phyloP scores from a whole-genome alignment of 2,797 vertebrate genomes.

The Leuciscus waleckii region DNA sequence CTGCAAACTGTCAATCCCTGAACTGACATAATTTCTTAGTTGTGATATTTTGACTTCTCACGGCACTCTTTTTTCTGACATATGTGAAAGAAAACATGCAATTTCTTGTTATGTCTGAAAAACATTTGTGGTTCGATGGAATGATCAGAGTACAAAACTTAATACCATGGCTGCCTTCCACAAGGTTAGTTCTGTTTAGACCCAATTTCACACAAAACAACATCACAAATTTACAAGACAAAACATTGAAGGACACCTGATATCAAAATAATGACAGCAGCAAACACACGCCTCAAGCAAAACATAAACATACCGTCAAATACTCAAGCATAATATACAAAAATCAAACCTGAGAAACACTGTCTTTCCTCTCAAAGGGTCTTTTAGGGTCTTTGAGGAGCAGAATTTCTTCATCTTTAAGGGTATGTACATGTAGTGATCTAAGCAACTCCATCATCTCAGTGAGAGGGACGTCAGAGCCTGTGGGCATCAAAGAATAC shows the following conservation, averaged over 20 bases:
- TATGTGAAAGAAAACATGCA: conserved; percentile 26
- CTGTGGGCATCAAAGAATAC: conserved; percentile 60
- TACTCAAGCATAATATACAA: neutral
- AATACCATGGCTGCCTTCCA: conserved; percentile 40
- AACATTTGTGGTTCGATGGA: conserved; percentile 59
- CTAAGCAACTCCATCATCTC: conserved; percentile 88
- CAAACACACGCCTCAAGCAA: conserved; percentile 27
- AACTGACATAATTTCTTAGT: conserved; percentile 17
- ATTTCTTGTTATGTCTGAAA: conserved; percentile 68
- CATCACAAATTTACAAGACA: conserved; percentile 31
- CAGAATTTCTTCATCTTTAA: conserved; percentile 93
- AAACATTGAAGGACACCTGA: conserved; percentile 55
- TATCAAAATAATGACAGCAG: conserved; percentile 25
- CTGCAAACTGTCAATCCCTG: neutral
- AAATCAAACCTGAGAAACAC: conserved; percentile 57
- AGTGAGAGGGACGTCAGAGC: conserved; percentile 77
- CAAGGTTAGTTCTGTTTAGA: conserved; percentile 54
- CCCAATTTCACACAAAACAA: conserved; percentile 57
- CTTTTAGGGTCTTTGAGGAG: conserved; percentile 88
- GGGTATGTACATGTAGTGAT: conserved; percentile 85
- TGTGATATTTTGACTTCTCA: conserved; percentile 34
- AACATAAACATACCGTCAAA: conserved; percentile 46
- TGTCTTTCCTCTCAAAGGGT: conserved; percentile 69
- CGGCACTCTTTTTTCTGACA: conserved; percentile 32
- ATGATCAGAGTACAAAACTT: conserved; percentile 52